Percentiles rank a stretch among this genome's conserved stretches.
phyloP scores from a whole-genome alignment of 2,888 invertebrate genomes.

The Heliconius ethilla region DNA sequence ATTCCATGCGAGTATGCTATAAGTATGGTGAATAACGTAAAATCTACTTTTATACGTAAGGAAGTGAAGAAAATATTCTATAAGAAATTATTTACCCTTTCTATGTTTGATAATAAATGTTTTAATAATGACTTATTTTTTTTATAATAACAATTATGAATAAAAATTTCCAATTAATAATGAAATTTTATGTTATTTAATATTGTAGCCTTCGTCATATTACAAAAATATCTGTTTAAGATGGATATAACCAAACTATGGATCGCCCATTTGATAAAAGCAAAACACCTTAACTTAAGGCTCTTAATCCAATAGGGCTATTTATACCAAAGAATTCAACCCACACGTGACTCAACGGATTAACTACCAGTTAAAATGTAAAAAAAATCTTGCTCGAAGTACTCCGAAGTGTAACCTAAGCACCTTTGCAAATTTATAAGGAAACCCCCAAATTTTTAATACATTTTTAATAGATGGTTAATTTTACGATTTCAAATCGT shows the following conservation, averaged over 20 bases:
- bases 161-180: no score
- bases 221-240: not conserved
- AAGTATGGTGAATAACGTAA: not conserved
- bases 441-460: not conserved
- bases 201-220: not conserved
- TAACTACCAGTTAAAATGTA: not conserved
- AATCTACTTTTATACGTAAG: not conserved
- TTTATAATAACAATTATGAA: no score
- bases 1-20: no score
- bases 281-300: not conserved
- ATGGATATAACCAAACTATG: not conserved
- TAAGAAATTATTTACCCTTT: not conserved
- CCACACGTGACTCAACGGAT: not conserved
- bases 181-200: not conserved
- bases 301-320: not conserved
- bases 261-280: not conserved
- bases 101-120: no score
- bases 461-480: no score
- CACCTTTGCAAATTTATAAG: not conserved
- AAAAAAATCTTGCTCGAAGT: not conserved
- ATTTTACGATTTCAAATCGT: not conserved
- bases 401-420: not conserved
- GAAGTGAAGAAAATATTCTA: not conserved
- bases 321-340: not conserved
- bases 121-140: no score